These are phyloP conservation scores for Drosophila bunnanda DNA, from an alignment of 2,888 invertebrate species.

Conservation along the genomic window DNA sequence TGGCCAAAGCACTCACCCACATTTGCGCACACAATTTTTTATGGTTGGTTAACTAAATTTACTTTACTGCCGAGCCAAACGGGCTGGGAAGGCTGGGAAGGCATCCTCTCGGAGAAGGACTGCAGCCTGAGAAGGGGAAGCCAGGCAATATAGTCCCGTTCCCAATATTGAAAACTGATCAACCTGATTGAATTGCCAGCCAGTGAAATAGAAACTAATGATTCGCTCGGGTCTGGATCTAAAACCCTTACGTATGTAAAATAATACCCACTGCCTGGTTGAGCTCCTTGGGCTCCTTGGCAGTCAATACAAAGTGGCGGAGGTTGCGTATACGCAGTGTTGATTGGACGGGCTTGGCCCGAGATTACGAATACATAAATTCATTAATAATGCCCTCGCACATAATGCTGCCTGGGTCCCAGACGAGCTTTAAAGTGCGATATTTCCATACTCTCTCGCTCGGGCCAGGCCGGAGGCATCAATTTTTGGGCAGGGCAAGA, in stretches of 20 bases:
- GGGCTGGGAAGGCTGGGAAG: not conserved
- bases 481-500: not conserved
- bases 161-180: slow-evolving; percentile 45
- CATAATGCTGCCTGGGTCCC: slow-evolving; percentile 53
- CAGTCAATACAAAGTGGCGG: slow-evolving; percentile 18
- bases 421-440: slow-evolving; percentile 58
- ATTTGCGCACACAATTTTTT: slow-evolving; percentile 49
- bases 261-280: slow-evolving; percentile 22
- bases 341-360: slow-evolving; percentile 25
- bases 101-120: slow-evolving; percentile 1
- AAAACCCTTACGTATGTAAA: slow-evolving; percentile 4
- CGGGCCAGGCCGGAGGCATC: slow-evolving; percentile 6
- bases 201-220: slow-evolving; percentile 54
- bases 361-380: slow-evolving; percentile 62
- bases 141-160: slow-evolving; percentile 17
- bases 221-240: slow-evolving; percentile 16
- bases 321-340: slow-evolving; percentile 33
- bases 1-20: slow-evolving; percentile 46
- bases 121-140: not conserved
- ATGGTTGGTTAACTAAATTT: slow-evolving; percentile 56
- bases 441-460: slow-evolving; percentile 26
- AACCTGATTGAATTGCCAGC: slow-evolving; percentile 52
- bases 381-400: slow-evolving; percentile 70
- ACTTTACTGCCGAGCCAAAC: slow-evolving; percentile 42
- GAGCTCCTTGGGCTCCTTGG: slow-evolving; percentile 17